Evolutionary conservation across 1,140 invertebrate species (phyloP), one percentile per base, ranked within the genome.

Genomic region (Arctopsyche grandis): DNA sequence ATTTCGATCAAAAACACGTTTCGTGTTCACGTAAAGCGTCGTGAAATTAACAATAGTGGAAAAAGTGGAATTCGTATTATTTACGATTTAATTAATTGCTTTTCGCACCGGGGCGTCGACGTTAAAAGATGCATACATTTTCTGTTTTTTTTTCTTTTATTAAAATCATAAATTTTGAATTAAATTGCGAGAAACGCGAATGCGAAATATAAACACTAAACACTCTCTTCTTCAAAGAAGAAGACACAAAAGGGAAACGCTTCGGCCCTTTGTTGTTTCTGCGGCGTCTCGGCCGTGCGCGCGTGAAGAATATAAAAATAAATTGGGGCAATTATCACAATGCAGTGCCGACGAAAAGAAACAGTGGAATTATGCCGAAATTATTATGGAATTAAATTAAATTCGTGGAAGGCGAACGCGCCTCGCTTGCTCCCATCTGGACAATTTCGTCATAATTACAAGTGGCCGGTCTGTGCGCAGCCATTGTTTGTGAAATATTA

Each of bases 381-480:
- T 74, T 52, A 74, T 74, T 46, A 29, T 12, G 21, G 21, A 56
- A 74, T 74, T 74, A 74, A 74, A 74, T 74, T 74, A 74, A 74
- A 74, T 56, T 74, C 7, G 71, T 24, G 71, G 14, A 56, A 74
- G 24, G 43, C 71, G 44, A 70, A 19, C 29, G 26, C 24, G 9
- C 26, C 12, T 12, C 44, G 44, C 46, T 38, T 44, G 77, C 77
- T 77, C 80, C 80, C 80, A 79, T 81, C 78, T 81, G 80, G 80
- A 77, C 80, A 74, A 66, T 81, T 78, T 76, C 38, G 58, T n/a
- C 69, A 81, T 77, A 81, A 79, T 81, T 79, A 60, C 44, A 74
- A 70, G 69, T 70, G 48, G 14, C 48, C 16, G 46, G 48, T 9
- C 44, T 48, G 19, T 26, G 21, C 22, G 4, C n/a, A 46, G 43